These are phyloP conservation scores for Cryptosula pallasiana DNA, from an alignment of 2,888 invertebrate species.

Conservation along the genomic window DNA sequence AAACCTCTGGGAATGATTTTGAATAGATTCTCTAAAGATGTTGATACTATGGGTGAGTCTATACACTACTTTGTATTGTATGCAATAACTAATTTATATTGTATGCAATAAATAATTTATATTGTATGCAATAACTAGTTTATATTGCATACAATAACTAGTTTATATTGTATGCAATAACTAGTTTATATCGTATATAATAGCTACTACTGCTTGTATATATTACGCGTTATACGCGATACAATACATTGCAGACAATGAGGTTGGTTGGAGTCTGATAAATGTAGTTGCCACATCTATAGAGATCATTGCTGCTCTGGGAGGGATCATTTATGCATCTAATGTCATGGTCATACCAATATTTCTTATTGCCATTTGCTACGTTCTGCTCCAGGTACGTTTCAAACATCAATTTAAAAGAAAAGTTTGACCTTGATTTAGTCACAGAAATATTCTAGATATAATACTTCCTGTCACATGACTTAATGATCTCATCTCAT, in stretches of 20 bases:
- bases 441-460: too few relatives aligned
- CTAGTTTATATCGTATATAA: too few relatives aligned
- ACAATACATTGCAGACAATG: not conserved
- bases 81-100: too few relatives aligned
- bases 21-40: conserved; percentile 40
- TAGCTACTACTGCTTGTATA: too few relatives aligned
- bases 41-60: conserved; percentile 34
- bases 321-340: not conserved
- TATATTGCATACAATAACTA: too few relatives aligned
- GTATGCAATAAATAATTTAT: too few relatives aligned
- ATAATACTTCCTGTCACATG: too few relatives aligned
- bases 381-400: not conserved
- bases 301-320: not conserved
- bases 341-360: not conserved
- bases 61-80: not conserved
- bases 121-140: too few relatives aligned
- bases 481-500: too few relatives aligned
- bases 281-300: not conserved
- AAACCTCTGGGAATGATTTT: conserved; percentile 42
- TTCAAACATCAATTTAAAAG: not conserved
- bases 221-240: too few relatives aligned
- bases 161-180: too few relatives aligned
- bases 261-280: not conserved
- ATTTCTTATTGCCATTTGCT: not conserved
- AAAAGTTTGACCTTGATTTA: too few relatives aligned